Evolutionary conservation across 2,888 invertebrate genomes (phyloP).

Genomic region (Molorchus minor): DNA sequence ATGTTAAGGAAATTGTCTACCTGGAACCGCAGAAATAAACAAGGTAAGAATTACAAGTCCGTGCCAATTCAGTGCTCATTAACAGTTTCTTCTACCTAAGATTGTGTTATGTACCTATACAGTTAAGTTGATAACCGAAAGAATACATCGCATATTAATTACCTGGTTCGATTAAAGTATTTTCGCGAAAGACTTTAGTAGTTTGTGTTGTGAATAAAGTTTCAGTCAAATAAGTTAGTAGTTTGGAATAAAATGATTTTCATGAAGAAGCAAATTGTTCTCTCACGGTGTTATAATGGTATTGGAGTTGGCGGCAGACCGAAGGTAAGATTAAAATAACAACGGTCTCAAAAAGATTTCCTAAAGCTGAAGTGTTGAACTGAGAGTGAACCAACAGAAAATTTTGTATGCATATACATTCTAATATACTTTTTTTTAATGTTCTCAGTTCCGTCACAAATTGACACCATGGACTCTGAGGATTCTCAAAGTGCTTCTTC

Average conservation of each 20-base stretch:
- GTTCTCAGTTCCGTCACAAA: constrained; percentile 44
- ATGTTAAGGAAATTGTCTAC: constrained; percentile 25
- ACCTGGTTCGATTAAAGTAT: constrained; percentile 51
- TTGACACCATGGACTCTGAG: constrained; percentile 67
- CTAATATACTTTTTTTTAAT: constrained; percentile 28
- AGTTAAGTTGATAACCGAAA: constrained; percentile 49
- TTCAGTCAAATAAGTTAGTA: constrained; percentile 49
- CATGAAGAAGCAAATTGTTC: constrained; percentile 59
- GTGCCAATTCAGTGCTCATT: constrained; percentile 56
- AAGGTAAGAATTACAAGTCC: constrained; percentile 60
- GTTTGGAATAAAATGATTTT: constrained; percentile 49
- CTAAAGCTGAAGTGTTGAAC: constrained; percentile 48
- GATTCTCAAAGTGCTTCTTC: constrained; percentile 67
- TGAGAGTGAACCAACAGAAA: constrained; percentile 31
- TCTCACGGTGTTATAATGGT: constrained; percentile 61
- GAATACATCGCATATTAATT: constrained; percentile 48
- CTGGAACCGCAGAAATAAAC: constrained; percentile 33
- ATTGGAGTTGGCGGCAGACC: constrained; percentile 57
- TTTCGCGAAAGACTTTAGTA: constrained; percentile 61
- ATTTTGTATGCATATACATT: constrained; percentile 7
- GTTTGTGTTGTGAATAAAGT: constrained; percentile 62
- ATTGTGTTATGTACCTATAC: constrained; percentile 59
- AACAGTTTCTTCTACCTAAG: constrained; percentile 59
- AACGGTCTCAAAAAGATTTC: constrained; percentile 56
- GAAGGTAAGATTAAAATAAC: constrained; percentile 62